Evolutionary conservation across 2,113 vertebrate genomes (phyloP).

Genomic region (Nematolebias whitei): DNA sequence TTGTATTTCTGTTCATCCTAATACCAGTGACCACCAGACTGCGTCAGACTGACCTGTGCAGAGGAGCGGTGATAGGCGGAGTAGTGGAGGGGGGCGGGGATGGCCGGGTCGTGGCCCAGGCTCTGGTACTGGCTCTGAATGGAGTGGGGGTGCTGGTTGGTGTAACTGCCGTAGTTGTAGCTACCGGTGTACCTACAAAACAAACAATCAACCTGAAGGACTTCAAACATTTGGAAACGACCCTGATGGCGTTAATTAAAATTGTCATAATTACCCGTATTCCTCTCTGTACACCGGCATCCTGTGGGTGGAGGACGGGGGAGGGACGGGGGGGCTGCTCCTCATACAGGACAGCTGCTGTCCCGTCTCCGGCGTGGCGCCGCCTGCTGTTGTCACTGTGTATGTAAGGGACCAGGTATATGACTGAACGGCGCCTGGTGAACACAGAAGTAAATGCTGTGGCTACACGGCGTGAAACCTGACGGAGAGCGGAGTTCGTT

Average conservation of each 20-base stretch:
- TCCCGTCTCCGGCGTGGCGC: conserved; percentile 86
- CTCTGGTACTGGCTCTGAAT: conserved; percentile 96
- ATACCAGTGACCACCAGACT: no score
- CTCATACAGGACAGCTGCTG: conserved; percentile 96
- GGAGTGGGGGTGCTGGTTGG: conserved; percentile 93
- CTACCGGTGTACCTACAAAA: conserved; percentile 89
- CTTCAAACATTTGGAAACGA: neutral
- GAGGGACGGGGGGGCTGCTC: conserved; percentile 84
- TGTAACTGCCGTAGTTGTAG: conserved; percentile 96
- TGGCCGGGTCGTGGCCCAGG: conserved; percentile 88
- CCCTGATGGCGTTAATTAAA: neutral
- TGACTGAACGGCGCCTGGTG: conserved; percentile 96
- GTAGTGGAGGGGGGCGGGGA: conserved; percentile 93
- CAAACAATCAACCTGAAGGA: neutral
- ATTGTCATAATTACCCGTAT: conserved; percentile 83
- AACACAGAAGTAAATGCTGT: conserved; percentile 73
- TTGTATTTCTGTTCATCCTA: no score
- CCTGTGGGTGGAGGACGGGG: conserved; percentile 87
- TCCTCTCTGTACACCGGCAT: conserved; percentile 97
- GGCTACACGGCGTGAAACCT: conserved; percentile 44
- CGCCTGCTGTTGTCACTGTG: conserved; percentile 96
- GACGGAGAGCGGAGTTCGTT: neutral
- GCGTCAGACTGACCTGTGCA: conserved; percentile 92
- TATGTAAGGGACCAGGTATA: conserved; percentile 99
- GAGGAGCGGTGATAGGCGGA: conserved; percentile 93